These are phyloP conservation scores for Scomber scombrus DNA, from an alignment of 2,113 vertebrate genomes.

Conservation along the genomic window DNA sequence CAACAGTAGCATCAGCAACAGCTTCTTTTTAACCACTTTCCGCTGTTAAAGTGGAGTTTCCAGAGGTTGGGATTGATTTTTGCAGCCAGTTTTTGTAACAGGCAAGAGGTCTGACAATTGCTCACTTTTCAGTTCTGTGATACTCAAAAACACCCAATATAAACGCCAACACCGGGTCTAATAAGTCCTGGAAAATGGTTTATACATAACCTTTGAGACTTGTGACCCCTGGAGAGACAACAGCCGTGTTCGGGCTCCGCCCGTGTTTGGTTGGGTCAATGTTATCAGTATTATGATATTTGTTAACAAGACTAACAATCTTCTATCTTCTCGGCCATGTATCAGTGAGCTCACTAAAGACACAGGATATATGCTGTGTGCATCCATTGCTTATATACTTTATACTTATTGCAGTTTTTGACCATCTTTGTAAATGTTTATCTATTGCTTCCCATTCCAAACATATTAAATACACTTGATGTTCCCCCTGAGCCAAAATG, in stretches of 20 bases:
- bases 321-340: too few relatives aligned
- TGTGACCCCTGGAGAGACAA: constrained; percentile 11
- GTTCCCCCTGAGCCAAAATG: constrained; percentile 48
- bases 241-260: not conserved
- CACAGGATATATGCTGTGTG: constrained; percentile 7
- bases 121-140: constrained; percentile 12
- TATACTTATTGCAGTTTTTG: constrained; percentile 27
- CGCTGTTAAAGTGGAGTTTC: constrained; percentile 5
- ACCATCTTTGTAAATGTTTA: constrained; percentile 73
- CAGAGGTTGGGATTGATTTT: constrained; percentile 33
- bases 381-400: constrained; percentile 33
- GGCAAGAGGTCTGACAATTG: constrained; percentile 14
- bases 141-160: not conserved
- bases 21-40: constrained; percentile 2
- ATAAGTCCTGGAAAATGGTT: not conserved
- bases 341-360: constrained; percentile 1
- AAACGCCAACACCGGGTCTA: not conserved
- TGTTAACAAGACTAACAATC: constrained; percentile 17
- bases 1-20: constrained; percentile 19
- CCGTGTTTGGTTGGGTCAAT: not conserved
- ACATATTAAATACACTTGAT: constrained; percentile 55
- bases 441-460: constrained; percentile 56
- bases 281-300: constrained; percentile 19
- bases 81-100: not conserved
- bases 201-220: not conserved